A percentile compares a stretch with the other conserved stretches of the same genome.
These are phyloP conservation scores for Nylanderia fulva DNA, from an alignment of 1,140 invertebrate genomes.

Conservation along the genomic window DNA sequence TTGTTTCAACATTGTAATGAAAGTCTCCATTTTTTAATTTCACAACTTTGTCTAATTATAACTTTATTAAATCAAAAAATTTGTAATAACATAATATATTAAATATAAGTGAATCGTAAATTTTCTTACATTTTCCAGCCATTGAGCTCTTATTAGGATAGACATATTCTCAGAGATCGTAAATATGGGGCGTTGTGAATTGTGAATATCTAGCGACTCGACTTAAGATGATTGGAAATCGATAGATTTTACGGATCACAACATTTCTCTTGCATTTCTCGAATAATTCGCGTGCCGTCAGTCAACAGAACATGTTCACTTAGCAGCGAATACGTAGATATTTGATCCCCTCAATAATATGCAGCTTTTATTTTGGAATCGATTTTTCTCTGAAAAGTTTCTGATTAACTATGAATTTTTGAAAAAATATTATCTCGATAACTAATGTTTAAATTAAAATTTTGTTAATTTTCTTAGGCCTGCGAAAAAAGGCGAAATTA, in stretches of 20 bases:
- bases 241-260: slow-evolving; percentile 40
- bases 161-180: slow-evolving; percentile 5
- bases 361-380: background rate
- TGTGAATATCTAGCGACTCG: background rate
- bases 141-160: background rate
- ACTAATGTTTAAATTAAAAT: background rate
- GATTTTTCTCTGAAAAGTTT: background rate
- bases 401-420: background rate
- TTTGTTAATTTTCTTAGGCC: background rate
- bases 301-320: background rate
- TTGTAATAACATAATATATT: background rate
- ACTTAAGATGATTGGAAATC: slow-evolving; percentile 22
- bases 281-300: background rate
- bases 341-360: background rate
- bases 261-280: slow-evolving; percentile 21
- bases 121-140: background rate
- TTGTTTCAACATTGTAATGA: background rate
- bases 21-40: background rate
- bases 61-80: background rate
- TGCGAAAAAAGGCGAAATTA: background rate
- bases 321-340: background rate
- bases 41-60: background rate
- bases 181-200: background rate
- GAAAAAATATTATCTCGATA: background rate
- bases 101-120: background rate